These are phyloP conservation scores for Malthinus seriepunctatus DNA, from an alignment of 2,888 invertebrate genomes.

Conservation along the genomic window DNA sequence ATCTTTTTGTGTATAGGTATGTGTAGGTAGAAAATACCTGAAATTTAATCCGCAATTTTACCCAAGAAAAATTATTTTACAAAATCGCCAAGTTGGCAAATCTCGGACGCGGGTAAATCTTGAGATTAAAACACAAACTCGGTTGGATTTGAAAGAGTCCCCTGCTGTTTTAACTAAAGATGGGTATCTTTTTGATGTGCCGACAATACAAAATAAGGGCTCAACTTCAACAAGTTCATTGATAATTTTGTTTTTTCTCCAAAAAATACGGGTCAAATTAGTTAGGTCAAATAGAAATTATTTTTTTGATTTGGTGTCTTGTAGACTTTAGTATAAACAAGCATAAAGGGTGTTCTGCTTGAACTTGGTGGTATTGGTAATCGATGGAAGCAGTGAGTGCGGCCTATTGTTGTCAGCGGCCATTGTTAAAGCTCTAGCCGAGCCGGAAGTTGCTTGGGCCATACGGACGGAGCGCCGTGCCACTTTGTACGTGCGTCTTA, in stretches of 20 bases:
- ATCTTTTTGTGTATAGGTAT: slow-evolving; percentile 2
- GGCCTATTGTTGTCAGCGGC: slow-evolving; percentile 47
- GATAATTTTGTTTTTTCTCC: neutral
- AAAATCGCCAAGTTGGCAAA: slow-evolving; percentile 32
- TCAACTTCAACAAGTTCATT: slow-evolving; percentile 17
- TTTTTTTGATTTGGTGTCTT: slow-evolving; percentile 9
- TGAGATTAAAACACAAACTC: slow-evolving; percentile 34
- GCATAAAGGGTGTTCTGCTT: slow-evolving; percentile 42
- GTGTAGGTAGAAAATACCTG: slow-evolving; percentile 31
- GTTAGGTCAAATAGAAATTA: neutral
- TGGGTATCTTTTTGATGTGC: slow-evolving; percentile 35
- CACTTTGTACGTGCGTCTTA: slow-evolving; percentile 31
- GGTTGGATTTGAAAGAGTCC: slow-evolving; percentile 25
- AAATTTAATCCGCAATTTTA: slow-evolving; percentile 32
- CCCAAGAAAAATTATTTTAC: slow-evolving; percentile 31
- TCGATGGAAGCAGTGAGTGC: slow-evolving; percentile 46
- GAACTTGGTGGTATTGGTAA: slow-evolving; percentile 46
- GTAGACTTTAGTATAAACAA: slow-evolving; percentile 26
- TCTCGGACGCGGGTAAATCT: slow-evolving; percentile 33
- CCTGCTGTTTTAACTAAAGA: slow-evolving; percentile 32
- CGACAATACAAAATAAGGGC: slow-evolving; percentile 23
- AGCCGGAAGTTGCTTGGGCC: slow-evolving; percentile 44
- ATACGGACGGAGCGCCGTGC: slow-evolving; percentile 36
- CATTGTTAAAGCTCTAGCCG: slow-evolving; percentile 47
- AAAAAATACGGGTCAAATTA: neutral